phyloP scores from a whole-genome alignment of 2,888 invertebrate genomes.

The Ornithoptera alexandrae region DNA sequence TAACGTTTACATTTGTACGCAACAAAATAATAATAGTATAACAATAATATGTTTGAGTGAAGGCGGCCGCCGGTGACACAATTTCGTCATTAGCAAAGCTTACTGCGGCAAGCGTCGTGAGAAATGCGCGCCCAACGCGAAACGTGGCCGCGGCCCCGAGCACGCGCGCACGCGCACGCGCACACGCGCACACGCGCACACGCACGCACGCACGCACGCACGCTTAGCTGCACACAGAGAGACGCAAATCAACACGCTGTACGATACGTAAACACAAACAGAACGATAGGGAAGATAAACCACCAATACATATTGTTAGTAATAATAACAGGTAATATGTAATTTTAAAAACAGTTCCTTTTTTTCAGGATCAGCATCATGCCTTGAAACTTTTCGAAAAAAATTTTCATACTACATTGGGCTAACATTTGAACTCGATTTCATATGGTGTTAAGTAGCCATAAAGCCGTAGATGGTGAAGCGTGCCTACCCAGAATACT shows the following conservation, averaged over 20 bases:
- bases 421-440: no score
- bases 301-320: background rate
- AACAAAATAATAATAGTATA: constrained; percentile 61
- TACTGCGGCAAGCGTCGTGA: constrained; percentile 75
- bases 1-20: constrained; percentile 72
- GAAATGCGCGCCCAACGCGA: constrained; percentile 51
- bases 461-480: no score
- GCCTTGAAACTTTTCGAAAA: no score
- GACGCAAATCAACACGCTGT: constrained; percentile 1
- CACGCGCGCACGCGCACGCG: constrained; percentile 34
- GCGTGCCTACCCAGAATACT: no score
- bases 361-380: no score
- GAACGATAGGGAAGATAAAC: background rate
- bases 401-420: no score
- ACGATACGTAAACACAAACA: background rate
- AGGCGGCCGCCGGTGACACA: constrained; percentile 44
- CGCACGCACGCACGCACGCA: no score
- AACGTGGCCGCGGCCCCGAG: constrained; percentile 32
- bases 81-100: constrained; percentile 76
- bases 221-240: constrained; percentile 27
- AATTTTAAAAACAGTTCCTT: no score
- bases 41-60: constrained; percentile 49
- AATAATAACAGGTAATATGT: background rate
- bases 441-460: no score
- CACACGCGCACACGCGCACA: background rate